Conservation (phyloP, 1,140 invertebrate species). For the Drosophila pseudoananassae region DNA sequence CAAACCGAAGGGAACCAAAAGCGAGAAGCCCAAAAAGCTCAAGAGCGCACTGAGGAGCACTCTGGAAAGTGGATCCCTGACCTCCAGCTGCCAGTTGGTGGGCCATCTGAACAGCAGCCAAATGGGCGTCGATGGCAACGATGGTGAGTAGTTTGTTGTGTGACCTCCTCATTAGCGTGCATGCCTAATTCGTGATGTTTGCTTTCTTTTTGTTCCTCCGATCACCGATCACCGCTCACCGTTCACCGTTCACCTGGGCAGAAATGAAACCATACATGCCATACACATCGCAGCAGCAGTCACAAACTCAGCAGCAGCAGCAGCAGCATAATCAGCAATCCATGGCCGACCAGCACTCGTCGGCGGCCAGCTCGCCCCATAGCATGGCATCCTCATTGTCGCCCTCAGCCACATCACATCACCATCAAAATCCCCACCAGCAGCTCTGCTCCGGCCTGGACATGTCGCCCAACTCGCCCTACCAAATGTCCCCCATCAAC, state of each 20-base stretch:
- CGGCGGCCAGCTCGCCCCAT: conserved; percentile 67
- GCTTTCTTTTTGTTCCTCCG: conserved; percentile 60
- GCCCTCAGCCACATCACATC: conserved; percentile 53
- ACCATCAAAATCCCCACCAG: conserved; percentile 35
- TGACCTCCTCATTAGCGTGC: conserved; percentile 28
- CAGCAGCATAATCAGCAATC: conserved; percentile 43
- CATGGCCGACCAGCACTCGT: conserved; percentile 58
- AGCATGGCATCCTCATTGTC: conserved; percentile 74
- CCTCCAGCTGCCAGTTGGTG: conserved; percentile 34
- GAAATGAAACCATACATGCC: conserved; percentile 66
- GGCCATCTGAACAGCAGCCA: conserved; percentile 32
- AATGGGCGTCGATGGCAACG: conserved; percentile 45
- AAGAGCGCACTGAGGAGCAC: conserved; percentile 27
- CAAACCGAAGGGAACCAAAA: conserved; percentile 90
- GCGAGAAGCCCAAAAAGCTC: conserved; percentile 69
- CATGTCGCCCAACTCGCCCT: conserved; percentile 66
- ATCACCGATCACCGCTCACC: conserved; percentile 3
- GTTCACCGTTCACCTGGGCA: conserved; percentile 3
- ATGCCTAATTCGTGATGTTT: conserved; percentile 79
- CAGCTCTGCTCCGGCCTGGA: conserved; percentile 59
- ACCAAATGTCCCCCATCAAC: conserved; percentile 73
- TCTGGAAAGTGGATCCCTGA: conserved; percentile 32
- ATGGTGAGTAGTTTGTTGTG: conserved; percentile 50
- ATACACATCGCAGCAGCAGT: conserved; percentile 61
- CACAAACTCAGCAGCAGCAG: conserved; percentile 35